A percentile compares a stretch with the other conserved stretches of the same genome.
These are phyloP conservation scores for Scomber japonicus DNA, from an alignment of 2,113 vertebrate species.

Conservation along the genomic window DNA sequence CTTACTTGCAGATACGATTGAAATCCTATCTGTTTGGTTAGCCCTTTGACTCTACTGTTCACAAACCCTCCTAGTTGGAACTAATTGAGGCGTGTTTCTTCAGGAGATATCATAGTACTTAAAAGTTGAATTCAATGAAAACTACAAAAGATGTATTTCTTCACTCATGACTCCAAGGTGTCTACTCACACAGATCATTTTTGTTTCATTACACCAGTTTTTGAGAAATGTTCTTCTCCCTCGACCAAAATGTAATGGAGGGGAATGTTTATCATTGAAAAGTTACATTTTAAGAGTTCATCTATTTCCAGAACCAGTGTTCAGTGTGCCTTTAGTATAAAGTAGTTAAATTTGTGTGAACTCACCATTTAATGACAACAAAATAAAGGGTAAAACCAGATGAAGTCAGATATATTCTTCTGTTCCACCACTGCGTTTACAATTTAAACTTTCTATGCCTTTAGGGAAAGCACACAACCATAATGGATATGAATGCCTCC, in stretches of 20 bases:
- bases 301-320: too few relatives aligned
- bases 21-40: conserved; percentile 71
- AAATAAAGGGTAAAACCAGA: not conserved
- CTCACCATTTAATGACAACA: not conserved
- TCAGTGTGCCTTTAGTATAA: too few relatives aligned
- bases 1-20: conserved; percentile 56
- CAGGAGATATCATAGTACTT: conserved; percentile 7
- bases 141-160: not conserved
- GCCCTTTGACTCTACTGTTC: conserved; percentile 57
- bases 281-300: too few relatives aligned
- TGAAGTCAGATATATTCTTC: not conserved
- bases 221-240: not conserved
- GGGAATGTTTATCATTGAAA: not conserved
- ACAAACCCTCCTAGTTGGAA: conserved; percentile 16
- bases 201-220: not conserved
- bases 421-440: not conserved
- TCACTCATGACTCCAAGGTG: not conserved
- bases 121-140: too few relatives aligned
- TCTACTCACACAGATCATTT: not conserved
- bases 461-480: conserved; percentile 13
- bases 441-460: conserved; percentile 1
- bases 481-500: conserved; percentile 41
- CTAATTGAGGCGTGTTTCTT: conserved; percentile 51
- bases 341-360: too few relatives aligned
- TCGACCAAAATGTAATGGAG: not conserved